phyloP scores from a whole-genome alignment of 2,797 vertebrate species.

The Anas flavirostris region DNA sequence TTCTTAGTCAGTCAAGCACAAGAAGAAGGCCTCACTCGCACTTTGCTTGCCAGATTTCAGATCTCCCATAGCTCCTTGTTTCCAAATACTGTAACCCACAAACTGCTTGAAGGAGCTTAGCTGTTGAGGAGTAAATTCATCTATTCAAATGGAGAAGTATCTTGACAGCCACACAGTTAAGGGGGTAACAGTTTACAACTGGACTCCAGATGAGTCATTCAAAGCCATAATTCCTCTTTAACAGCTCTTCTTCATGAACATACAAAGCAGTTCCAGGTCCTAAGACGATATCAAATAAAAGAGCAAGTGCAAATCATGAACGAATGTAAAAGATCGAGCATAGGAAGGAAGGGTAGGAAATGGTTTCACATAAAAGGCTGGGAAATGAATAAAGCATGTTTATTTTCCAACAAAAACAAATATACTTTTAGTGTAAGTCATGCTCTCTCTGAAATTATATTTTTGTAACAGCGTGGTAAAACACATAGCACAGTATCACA shows the following conservation, averaged over 20 bases:
- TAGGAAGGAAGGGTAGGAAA: not conserved
- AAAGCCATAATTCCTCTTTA: not conserved
- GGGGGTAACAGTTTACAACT: not conserved
- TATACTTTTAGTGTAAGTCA: not conserved
- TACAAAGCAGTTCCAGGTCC: not conserved
- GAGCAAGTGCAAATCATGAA: not conserved
- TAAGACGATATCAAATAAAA: not conserved
- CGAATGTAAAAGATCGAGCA: not conserved
- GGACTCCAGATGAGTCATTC: not conserved
- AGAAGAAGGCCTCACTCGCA: not conserved
- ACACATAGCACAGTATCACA: not conserved
- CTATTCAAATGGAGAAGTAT: not conserved
- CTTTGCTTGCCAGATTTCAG: not conserved
- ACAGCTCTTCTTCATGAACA: not conserved
- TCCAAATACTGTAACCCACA: not conserved
- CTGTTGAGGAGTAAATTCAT: not conserved
- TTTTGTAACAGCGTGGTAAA: not conserved
- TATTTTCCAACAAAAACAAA: not conserved
- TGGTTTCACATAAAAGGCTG: not conserved
- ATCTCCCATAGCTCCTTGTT: not conserved
- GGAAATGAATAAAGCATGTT: not conserved
- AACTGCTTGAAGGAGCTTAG: not conserved
- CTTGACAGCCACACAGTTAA: not conserved
- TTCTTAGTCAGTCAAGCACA: not conserved
- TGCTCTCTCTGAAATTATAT: not conserved